Evolutionary conservation across 1,140 invertebrate species (phyloP).

Genomic region (Bacillus rossius): DNA sequence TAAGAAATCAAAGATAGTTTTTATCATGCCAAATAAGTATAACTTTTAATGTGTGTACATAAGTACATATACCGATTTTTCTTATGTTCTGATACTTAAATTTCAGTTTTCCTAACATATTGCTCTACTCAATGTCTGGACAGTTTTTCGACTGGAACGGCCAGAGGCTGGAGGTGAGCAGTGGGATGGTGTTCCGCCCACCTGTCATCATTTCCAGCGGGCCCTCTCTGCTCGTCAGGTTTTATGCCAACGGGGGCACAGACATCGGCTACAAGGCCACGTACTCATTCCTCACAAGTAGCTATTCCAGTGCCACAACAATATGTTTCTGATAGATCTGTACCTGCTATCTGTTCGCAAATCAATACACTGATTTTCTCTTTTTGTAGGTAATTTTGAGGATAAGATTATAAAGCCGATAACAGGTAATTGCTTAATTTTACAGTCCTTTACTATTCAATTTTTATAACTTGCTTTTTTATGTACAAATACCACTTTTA

Average conservation of each 20-base stretch:
- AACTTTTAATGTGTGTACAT: no score
- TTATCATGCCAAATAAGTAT: no score
- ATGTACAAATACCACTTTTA: no score
- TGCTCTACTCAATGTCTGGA: slow-evolving; percentile 5
- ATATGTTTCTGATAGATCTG: no score
- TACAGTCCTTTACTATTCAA: neutral
- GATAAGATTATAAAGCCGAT: slow-evolving; percentile 44
- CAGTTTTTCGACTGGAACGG: slow-evolving; percentile 67
- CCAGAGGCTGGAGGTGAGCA: slow-evolving; percentile 57
- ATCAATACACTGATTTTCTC: no score
- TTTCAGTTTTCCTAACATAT: neutral
- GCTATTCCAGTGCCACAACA: neutral
- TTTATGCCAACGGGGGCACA: slow-evolving; percentile 65
- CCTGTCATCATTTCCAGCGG: slow-evolving; percentile 60
- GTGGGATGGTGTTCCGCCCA: slow-evolving; percentile 60
- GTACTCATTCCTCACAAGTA: slow-evolving; percentile 49
- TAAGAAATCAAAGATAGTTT: neutral
- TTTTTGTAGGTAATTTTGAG: neutral
- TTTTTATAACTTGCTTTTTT: no score
- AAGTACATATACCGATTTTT: slow-evolving; percentile 6
- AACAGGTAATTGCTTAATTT: slow-evolving; percentile 41
- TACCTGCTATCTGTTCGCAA: no score
- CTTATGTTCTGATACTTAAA: neutral
- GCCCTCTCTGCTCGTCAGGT: slow-evolving; percentile 56
- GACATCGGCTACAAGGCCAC: slow-evolving; percentile 61